Base-by-base conservation (phyloP, 2,797 vertebrate genomes). In the Molossus molossus region DNA sequence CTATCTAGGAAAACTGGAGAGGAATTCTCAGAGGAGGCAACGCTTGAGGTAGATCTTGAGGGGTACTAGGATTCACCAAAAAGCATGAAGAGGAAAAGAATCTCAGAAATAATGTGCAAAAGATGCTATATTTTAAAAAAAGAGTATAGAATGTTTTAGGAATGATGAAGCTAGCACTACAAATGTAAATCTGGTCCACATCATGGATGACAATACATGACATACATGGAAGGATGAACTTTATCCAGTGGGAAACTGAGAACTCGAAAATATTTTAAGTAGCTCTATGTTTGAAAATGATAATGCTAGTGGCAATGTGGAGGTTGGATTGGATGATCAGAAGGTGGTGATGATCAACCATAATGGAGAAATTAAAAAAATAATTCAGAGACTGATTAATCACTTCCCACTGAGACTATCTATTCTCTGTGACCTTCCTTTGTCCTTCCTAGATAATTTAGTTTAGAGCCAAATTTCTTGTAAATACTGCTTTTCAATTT, bases 401-500 rank as follows among this genome's bases (percentile, higher is more conserved):
- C 72, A 67, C 89, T 48, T 94, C 37, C 37, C 12, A 57, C 21
- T 15, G 79, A 81, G 57, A 45, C 77, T 27, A 73, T 90, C 20
- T 90, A 53, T 97, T 95, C 60, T 91, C 20, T 72, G 13, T 84
- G 89, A 95, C 88, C 86, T 88, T 97, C 70, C 57, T 90, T 65
- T 76, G 89, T 58, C 33, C n/a, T 87, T 69, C 29, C 53, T 67
- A 45, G 80, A 55, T 96, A n/a, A 92, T 95, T 91, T 77, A 94
- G 58, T 90, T 93, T 94, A 94, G 86, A 89, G 53, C 20, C 18
- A 64, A 92, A 81, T 91, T 96, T 96, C 93, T 96, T 95, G 15
- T 90, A 92, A 97, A 97, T 96, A 92, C 92, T 94, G 57, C 20
- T 94, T 95, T 95, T 94, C 50, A 87, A 8, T 95, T 95, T 94